These are phyloP conservation scores for Xiphias gladius DNA, from an alignment of 2,113 vertebrate genomes.

Conservation along the genomic window DNA sequence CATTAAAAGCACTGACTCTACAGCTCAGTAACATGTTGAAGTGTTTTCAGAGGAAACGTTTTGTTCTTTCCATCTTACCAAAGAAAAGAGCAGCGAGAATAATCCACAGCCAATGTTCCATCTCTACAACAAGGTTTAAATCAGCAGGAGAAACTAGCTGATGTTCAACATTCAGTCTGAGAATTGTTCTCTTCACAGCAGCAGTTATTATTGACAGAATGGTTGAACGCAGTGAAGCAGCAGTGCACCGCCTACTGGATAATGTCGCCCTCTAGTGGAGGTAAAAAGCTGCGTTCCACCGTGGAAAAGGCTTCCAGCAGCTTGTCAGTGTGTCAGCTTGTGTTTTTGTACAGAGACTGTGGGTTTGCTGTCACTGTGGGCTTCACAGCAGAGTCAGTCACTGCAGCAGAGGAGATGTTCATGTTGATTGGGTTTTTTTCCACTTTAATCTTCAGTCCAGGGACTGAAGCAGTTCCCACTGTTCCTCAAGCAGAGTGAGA, in stretches of 20 bases:
- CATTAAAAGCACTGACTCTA: background rate
- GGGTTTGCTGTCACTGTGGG: constrained; percentile 48
- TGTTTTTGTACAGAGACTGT: background rate
- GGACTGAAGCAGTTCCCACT: accelerated
- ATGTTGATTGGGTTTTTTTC: background rate
- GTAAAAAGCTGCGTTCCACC: background rate
- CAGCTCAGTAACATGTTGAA: background rate
- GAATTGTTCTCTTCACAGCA: constrained; percentile 35
- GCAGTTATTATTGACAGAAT: constrained; percentile 23
- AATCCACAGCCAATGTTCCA: constrained; percentile 22
- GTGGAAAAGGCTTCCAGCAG: too few species aligned
- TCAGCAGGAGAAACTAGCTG: constrained; percentile 18
- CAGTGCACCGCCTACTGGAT: constrained; percentile 21
- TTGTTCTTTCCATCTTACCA: background rate
- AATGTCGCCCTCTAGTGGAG: constrained; percentile 37
- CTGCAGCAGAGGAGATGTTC: background rate
- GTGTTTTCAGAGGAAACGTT: background rate
- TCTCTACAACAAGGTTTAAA: constrained; percentile 19
- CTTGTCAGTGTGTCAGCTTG: too few species aligned
- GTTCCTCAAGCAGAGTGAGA: background rate
- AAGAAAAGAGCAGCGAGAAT: constrained; percentile 17
- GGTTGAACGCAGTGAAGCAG: constrained; percentile 30
- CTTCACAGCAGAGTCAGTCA: constrained; percentile 30
- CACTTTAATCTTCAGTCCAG: accelerated
- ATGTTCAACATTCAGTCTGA: constrained; percentile 25